Percentiles rank a stretch among this genome's conserved stretches.
Conservation (phyloP, 1,140 invertebrate species). For the Philotrypesis tridentata region DNA sequence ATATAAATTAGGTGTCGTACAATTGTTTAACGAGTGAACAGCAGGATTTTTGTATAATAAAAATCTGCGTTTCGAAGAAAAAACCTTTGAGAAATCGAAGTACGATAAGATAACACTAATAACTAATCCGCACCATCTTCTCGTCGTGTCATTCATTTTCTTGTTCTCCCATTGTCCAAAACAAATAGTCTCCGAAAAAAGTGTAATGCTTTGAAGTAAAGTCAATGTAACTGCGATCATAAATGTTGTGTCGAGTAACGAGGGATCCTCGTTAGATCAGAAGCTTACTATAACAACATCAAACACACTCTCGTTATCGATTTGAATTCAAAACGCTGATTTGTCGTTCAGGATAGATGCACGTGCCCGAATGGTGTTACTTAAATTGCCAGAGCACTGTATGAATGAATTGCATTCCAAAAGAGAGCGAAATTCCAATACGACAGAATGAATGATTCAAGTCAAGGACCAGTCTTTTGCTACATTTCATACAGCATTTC, state of each 20-base stretch:
- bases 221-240: constrained; percentile 14
- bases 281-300: constrained; percentile 30
- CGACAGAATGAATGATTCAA: too few relatives aligned
- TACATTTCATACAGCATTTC: too few relatives aligned
- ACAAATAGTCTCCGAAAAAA: constrained; percentile 7
- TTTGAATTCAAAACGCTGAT: background rate
- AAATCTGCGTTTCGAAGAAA: background rate
- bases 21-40: constrained; percentile 38
- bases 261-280: background rate
- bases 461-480: too few relatives aligned
- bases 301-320: constrained; percentile 32
- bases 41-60: background rate
- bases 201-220: constrained; percentile 9
- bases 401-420: background rate
- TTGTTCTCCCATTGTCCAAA: background rate
- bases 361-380: background rate
- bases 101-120: background rate
- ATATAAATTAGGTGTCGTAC: constrained; percentile 28
- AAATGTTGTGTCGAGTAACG: background rate
- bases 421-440: background rate
- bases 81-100: background rate
- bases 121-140: background rate
- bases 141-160: too few relatives aligned
- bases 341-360: background rate
- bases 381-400: background rate